Percentiles rank a stretch among this genome's conserved stretches.
These are phyloP conservation scores for Planiliza haematocheilus DNA, from an alignment of 2,113 vertebrate species.

Conservation along the genomic window DNA sequence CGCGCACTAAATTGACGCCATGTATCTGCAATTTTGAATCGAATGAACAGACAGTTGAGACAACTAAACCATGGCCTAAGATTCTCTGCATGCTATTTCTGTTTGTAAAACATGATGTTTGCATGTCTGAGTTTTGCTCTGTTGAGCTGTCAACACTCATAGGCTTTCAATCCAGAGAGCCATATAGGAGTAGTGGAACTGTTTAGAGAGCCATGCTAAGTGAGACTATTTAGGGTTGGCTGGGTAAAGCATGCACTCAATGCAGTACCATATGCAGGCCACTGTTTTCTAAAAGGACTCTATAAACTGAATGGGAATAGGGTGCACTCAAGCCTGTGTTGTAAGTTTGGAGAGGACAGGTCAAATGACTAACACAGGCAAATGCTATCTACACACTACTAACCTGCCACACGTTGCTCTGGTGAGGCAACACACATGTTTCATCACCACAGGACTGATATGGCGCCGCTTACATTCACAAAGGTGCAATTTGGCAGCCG, in stretches of 20 bases:
- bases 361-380: slow-evolving; percentile 57
- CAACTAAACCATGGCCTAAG: slow-evolving; percentile 10
- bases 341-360: slow-evolving; percentile 54
- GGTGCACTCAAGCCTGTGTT: slow-evolving; percentile 49
- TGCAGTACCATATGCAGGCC: slow-evolving; percentile 44
- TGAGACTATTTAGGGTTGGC: slow-evolving; percentile 61
- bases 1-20: too few species aligned
- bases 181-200: slow-evolving; percentile 41
- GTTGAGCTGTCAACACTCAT: slow-evolving; percentile 37
- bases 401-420: slow-evolving; percentile 55
- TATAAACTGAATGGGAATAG: slow-evolving; percentile 67
- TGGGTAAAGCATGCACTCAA: slow-evolving; percentile 63
- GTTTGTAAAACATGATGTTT: slow-evolving; percentile 54
- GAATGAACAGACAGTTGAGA: slow-evolving; percentile 29
- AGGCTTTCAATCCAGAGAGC: slow-evolving; percentile 43
- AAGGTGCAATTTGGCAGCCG: slow-evolving; percentile 82
- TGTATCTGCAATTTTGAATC: too few species aligned
- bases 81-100: slow-evolving; percentile 35
- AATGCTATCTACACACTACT: slow-evolving; percentile 53
- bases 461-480: slow-evolving; percentile 72
- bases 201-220: slow-evolving; percentile 65
- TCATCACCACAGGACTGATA: slow-evolving; percentile 68
- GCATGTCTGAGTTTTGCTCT: slow-evolving; percentile 30
- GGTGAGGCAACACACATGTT: slow-evolving; percentile 48
- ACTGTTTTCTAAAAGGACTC: slow-evolving; percentile 74